Evolutionary conservation across 2,113 vertebrate genomes (phyloP).

Genomic region (Callopanchax toddi): DNA sequence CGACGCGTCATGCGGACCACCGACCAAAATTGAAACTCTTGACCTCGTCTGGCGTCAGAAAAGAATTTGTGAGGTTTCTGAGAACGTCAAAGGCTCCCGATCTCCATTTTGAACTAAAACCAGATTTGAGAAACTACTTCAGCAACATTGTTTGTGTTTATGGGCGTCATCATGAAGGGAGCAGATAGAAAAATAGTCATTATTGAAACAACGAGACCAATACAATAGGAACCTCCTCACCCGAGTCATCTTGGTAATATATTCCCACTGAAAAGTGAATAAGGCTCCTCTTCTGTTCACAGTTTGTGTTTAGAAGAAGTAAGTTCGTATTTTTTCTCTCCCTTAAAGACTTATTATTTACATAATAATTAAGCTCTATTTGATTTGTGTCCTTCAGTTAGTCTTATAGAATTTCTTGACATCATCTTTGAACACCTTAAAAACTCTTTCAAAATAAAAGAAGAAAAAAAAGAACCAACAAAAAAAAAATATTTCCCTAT

Average conservation of each 20-base stretch:
- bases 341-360: slow-evolving; percentile 79
- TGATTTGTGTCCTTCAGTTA: slow-evolving; percentile 63
- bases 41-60: slow-evolving; percentile 35
- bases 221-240: slow-evolving; percentile 51
- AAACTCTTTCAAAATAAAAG: slow-evolving; percentile 46
- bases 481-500: slow-evolving; percentile 17
- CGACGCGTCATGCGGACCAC: slow-evolving; percentile 19
- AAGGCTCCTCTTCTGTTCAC: slow-evolving; percentile 78
- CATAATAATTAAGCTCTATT: slow-evolving; percentile 81
- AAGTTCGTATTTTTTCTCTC: slow-evolving; percentile 62
- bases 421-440: slow-evolving; percentile 71
- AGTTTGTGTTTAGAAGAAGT: slow-evolving; percentile 77
- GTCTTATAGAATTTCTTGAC: slow-evolving; percentile 73
- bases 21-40: slow-evolving; percentile 19
- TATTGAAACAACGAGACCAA: slow-evolving; percentile 75
- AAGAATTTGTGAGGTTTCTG: slow-evolving; percentile 37
- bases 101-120: slow-evolving; percentile 36
- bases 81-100: slow-evolving; percentile 38
- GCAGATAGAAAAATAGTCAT: slow-evolving; percentile 84
- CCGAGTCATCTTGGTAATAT: slow-evolving; percentile 49
- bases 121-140: slow-evolving; percentile 47
- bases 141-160: slow-evolving; percentile 38
- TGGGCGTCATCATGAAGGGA: slow-evolving; percentile 55
- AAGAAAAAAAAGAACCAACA: no score
- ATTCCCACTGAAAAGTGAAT: slow-evolving; percentile 63